These are phyloP conservation scores for Thymelicus acteon DNA, from an alignment of 2,888 invertebrate genomes.

Conservation along the genomic window DNA sequence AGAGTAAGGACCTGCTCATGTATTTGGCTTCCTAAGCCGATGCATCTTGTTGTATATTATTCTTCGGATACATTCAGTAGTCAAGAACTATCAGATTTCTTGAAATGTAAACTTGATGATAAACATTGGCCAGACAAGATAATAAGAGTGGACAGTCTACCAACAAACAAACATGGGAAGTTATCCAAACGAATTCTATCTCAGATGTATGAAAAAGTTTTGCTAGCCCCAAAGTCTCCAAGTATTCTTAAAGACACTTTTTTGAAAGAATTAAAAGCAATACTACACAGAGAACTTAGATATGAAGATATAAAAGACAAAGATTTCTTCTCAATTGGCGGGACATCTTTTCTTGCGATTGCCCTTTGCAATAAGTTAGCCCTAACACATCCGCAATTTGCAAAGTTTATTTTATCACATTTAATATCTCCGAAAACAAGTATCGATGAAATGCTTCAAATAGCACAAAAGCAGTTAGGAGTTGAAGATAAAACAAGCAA, in stretches of 20 bases:
- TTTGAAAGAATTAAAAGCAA: conserved; percentile 59
- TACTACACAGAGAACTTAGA: conserved; percentile 54
- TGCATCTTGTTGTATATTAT: conserved; percentile 81
- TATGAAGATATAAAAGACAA: conserved; percentile 67
- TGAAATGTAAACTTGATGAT: conserved; percentile 74
- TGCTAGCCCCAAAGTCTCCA: conserved; percentile 49
- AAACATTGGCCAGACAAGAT: conserved; percentile 88
- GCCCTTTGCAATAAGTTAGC: conserved; percentile 86
- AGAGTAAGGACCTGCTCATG: conserved; percentile 81
- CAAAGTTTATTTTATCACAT: conserved; percentile 80
- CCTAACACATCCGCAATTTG: conserved; percentile 63
- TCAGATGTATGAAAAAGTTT: conserved; percentile 63
- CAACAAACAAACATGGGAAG: conserved; percentile 89
- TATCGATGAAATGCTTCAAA: conserved; percentile 65
- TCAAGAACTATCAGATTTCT: conserved; percentile 65
- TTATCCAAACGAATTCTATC: conserved; percentile 78
- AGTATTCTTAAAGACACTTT: conserved; percentile 54
- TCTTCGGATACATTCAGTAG: conserved; percentile 66
- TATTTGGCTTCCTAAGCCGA: conserved; percentile 79
- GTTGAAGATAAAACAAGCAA: conserved; percentile 50
- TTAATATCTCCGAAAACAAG: conserved; percentile 78
- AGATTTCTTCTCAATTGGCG: conserved; percentile 87
- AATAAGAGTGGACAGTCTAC: conserved; percentile 83
- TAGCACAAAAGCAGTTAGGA: conserved; percentile 59
- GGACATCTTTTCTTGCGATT: conserved; percentile 89